Evolutionary conservation across 2,797 vertebrate genomes (phyloP).

Genomic region (Pelochelys cantorii): DNA sequence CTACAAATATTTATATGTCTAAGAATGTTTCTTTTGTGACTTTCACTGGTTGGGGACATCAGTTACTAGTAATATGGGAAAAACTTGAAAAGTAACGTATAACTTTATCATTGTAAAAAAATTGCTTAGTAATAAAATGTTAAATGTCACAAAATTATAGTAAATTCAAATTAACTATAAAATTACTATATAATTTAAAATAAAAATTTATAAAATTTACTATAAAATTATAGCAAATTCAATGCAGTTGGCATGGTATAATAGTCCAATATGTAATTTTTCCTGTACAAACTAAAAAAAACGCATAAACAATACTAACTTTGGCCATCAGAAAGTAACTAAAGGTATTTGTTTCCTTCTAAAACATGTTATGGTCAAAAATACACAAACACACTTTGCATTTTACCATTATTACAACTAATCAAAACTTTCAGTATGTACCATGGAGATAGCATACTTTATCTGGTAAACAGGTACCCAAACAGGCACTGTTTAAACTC

Average conservation of each 20-base stretch:
- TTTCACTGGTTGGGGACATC: not conserved
- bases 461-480: not conserved
- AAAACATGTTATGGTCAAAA: not conserved
- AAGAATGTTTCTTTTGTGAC: conserved; percentile 6
- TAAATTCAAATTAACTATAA: not conserved
- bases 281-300: not conserved
- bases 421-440: not conserved
- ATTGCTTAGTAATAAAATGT: not conserved
- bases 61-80: not conserved
- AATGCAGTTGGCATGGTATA: not conserved
- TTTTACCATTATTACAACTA: not conserved
- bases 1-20: conserved; percentile 1
- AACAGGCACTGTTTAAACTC: not conserved
- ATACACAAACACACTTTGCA: not conserved
- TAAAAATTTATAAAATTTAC: not conserved
- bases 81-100: not conserved
- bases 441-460: not conserved
- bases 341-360: not conserved
- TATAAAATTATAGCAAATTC: not conserved
- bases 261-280: not conserved
- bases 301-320: not conserved
- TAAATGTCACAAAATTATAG: not conserved
- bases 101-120: not conserved
- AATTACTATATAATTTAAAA: not conserved
- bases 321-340: not conserved